A percentile compares a stretch with the other conserved stretches of the same genome.
Conservation (phyloP, 1,140 invertebrate species). For the Tetraneura akinire region DNA sequence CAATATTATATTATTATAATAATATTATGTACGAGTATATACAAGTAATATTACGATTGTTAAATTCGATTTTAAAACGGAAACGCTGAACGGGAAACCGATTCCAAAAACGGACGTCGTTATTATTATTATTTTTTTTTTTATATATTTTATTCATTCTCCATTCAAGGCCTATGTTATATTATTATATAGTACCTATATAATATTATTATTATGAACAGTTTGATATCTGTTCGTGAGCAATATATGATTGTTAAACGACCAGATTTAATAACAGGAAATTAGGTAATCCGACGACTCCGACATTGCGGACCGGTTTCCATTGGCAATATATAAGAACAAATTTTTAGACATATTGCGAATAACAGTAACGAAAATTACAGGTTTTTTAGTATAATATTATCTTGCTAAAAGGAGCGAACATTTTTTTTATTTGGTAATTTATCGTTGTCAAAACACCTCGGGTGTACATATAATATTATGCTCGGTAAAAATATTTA, state of each 20-base stretch:
- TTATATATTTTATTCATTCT: conserved; percentile 30
- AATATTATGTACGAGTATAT: background rate
- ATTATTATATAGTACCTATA: no score
- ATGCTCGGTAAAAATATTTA: no score
- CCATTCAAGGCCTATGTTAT: conserved; percentile 27
- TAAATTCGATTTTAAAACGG: conserved; percentile 42
- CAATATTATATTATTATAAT: conserved; percentile 2
- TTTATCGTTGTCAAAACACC: conserved; percentile 22
- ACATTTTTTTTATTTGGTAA: background rate
- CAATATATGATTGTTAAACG: conserved; percentile 45
- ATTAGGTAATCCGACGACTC: conserved; percentile 46
- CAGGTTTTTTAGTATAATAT: background rate
- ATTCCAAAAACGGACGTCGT: conserved; percentile 48
- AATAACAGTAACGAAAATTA: conserved; percentile 30
- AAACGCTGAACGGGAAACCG: conserved; percentile 28
- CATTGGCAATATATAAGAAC: conserved; percentile 41
- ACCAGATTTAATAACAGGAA: conserved; percentile 48
- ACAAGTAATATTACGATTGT: no score
- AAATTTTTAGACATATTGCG: conserved; percentile 33
- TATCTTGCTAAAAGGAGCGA: background rate
- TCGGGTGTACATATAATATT: background rate
- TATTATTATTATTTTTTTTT: conserved; percentile 30
- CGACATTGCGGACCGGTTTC: conserved; percentile 41
- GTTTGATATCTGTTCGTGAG: conserved; percentile 26
- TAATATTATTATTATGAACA: no score